Evolutionary conservation across 2,888 invertebrate species (phyloP).

Genomic region (Euspilapteryx auroguttella): DNA sequence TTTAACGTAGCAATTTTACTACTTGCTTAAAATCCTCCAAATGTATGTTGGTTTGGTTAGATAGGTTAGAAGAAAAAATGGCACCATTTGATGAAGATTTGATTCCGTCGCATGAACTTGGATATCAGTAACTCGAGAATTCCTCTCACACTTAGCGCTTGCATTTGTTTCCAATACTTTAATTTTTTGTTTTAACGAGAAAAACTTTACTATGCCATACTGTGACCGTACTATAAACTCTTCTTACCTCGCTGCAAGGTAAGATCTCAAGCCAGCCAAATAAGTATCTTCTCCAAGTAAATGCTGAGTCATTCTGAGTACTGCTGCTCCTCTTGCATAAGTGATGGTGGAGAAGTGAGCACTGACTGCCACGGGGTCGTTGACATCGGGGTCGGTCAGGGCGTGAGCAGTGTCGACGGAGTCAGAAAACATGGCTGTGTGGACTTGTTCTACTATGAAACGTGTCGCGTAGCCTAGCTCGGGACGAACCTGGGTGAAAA

Average conservation of each 20-base stretch:
- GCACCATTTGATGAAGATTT: too few relatives aligned
- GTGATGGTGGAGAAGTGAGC: constrained; percentile 69
- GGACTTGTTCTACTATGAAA: constrained; percentile 71
- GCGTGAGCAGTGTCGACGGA: constrained; percentile 58
- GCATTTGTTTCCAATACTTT: too few relatives aligned
- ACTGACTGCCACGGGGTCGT: constrained; percentile 58
- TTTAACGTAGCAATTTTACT: too few relatives aligned
- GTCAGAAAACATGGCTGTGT: constrained; percentile 63
- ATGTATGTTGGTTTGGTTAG: too few relatives aligned
- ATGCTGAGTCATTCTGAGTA: constrained; percentile 70
- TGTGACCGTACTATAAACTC: too few relatives aligned
- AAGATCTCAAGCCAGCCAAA: constrained; percentile 48
- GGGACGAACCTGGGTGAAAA: constrained; percentile 21
- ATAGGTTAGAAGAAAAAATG: too few relatives aligned
- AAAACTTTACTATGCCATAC: too few relatives aligned
- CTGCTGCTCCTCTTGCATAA: constrained; percentile 66
- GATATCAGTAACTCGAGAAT: too few relatives aligned
- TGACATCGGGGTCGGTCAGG: constrained; percentile 54
- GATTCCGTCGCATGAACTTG: too few relatives aligned
- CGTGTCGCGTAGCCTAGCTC: constrained; percentile 31
- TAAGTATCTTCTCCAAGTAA: constrained; percentile 58
- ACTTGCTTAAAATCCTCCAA: too few relatives aligned
- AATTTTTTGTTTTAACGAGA: too few relatives aligned
- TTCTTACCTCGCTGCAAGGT: constrained; percentile 49
- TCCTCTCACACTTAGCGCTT: too few relatives aligned